Conservation (phyloP, 2,888 invertebrate species). For the Peribatodes rhomboidaria region DNA sequence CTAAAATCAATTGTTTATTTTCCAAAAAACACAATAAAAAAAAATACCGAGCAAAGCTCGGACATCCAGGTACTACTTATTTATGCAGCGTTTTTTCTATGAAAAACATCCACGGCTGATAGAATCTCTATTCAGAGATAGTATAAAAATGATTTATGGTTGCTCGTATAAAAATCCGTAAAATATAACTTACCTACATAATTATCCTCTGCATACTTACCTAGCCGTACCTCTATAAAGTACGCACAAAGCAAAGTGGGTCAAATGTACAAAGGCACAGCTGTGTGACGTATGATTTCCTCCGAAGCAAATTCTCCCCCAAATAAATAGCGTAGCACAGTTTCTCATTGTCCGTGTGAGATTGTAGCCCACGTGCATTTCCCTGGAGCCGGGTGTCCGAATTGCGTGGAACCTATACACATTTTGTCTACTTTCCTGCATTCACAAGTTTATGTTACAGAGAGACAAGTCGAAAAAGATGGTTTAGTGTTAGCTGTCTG, state of each 20-base stretch:
- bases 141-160: neutral
- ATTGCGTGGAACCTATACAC: constrained; percentile 46
- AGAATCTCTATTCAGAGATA: neutral
- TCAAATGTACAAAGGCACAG: constrained; percentile 29
- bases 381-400: constrained; percentile 56
- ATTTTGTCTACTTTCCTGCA: neutral
- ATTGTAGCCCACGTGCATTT: constrained; percentile 61
- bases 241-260: constrained; percentile 14
- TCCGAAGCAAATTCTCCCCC: constrained; percentile 39
- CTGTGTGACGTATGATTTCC: constrained; percentile 36
- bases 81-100: no score
- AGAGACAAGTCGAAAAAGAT: neutral
- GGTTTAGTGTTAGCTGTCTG: neutral
- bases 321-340: constrained; percentile 35
- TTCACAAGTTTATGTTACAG: constrained; percentile 1
- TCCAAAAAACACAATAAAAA: no score
- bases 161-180: neutral
- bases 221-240: neutral
- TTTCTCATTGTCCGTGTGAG: constrained; percentile 55
- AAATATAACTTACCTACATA: neutral
- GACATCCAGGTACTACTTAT: no score
- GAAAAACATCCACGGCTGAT: no score
- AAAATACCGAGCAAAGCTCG: no score
- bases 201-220: neutral
- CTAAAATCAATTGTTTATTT: no score